These are phyloP conservation scores for Burhinus bistriatus DNA, from an alignment of 2,113 vertebrate species.

Conservation along the genomic window DNA sequence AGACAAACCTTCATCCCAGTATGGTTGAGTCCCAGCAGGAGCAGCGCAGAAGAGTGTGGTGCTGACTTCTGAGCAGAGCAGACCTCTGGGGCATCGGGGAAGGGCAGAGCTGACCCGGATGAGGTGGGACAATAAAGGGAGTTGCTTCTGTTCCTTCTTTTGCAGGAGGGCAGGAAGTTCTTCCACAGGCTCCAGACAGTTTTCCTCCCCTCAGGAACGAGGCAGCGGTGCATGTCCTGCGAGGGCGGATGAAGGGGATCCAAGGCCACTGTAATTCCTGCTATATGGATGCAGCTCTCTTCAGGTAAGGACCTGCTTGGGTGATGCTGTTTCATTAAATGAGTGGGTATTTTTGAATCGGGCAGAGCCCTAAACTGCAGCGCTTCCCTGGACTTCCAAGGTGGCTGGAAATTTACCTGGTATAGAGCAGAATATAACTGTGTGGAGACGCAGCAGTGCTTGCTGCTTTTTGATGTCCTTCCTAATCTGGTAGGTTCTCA, in stretches of 20 bases:
- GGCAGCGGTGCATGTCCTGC: conserved; percentile 69
- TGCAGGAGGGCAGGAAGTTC: conserved; percentile 31
- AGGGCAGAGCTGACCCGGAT: neutral
- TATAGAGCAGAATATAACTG: neutral
- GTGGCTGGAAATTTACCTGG: neutral
- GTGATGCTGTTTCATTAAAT: neutral
- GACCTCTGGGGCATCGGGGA: neutral
- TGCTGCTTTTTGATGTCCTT: neutral
- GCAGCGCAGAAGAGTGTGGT: neutral
- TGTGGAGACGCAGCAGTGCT: neutral
- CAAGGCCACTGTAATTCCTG: conserved; percentile 92
- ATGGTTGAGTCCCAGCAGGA: neutral
- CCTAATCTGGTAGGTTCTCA: neutral
- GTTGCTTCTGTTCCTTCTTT: neutral
- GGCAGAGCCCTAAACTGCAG: neutral
- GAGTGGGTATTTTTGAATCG: neutral
- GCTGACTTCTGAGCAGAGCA: neutral
- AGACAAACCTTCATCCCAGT: too few species aligned
- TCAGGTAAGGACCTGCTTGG: conserved; percentile 73
- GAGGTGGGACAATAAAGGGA: neutral
- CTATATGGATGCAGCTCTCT: conserved; percentile 89
- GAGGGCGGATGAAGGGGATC: conserved; percentile 84
- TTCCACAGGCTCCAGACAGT: neutral
- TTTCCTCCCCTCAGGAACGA: conserved; percentile 74
- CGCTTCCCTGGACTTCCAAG: neutral